Base-by-base conservation (phyloP, 2,888 invertebrate species). In the Euplexia lucipara region DNA sequence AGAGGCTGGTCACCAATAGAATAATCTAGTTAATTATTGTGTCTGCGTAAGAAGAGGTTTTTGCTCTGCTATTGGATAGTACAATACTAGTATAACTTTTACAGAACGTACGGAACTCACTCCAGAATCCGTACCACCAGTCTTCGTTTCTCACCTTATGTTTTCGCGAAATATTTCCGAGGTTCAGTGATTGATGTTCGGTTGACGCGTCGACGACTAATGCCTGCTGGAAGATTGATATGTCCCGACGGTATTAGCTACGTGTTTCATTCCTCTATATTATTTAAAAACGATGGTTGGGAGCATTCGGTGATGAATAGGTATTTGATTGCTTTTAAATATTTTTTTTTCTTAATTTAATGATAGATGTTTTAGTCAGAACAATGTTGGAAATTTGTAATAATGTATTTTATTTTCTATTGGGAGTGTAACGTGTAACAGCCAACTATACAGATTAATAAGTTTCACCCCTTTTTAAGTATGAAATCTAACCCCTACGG, bases 181-280 rank as follows among this genome's bases (percentile, higher is more conserved):
- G 87, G 86, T 83, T 84, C 79, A 71, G 89, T 93, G 93, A 94
- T 94, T 91, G 92, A 93, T 93, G 91, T 85, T 80, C 83, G 83
- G 84, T 87, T 90, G 90, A 90, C 90, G 85, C 87, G 89, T 89
- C 90, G 79, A 67, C 84, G 87, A 83, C 90, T 91, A 90, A 90
- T 90, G 88, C 87, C 78, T 75, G 66, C 67, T 74, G 79, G 82
- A 91, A 93, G 93, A 93, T 92, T 88, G 91, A 93, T 93, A 86
- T 88, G 84, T 83, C 87, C 90, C 87, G 59, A 59, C 45, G 85
- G 85, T 85, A 76, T 70, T 58, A 63, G 76, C 65, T 72, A 82
- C 84, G 81, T 80, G 82, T 81, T 75, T 68, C 81, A 75, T 79
- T 78, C 78, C 81, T 81, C 81, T 82, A 83, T 81, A 77, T 83